A percentile compares a stretch with the other conserved stretches of the same genome.
These are phyloP conservation scores for Rotaria sp. DNA, from an alignment of 2,888 invertebrate species.

Conservation along the genomic window DNA sequence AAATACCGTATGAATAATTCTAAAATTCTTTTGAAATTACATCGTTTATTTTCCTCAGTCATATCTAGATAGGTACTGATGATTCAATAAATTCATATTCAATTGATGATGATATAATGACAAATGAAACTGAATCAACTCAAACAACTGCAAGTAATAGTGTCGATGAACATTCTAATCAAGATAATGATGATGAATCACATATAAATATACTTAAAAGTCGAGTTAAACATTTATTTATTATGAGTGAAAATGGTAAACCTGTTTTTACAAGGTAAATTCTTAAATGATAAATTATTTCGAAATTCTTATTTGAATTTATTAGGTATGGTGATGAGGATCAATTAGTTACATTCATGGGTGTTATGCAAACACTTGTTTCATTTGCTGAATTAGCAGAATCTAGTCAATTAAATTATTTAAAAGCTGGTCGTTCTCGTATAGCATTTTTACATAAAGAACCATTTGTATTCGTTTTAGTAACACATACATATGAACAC, in stretches of 20 bases:
- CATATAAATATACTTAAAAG: background rate
- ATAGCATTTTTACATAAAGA: conserved; percentile 83
- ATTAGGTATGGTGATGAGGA: conserved; percentile 81
- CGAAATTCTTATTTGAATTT: conserved; percentile 41
- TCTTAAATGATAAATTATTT: background rate
- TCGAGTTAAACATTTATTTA: conserved; percentile 75
- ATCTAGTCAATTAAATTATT: conserved; percentile 72
- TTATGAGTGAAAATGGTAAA: conserved; percentile 88
- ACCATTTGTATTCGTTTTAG: conserved; percentile 69
- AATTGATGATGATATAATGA: background rate
- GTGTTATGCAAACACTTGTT: conserved; percentile 79
- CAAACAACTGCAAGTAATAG: background rate
- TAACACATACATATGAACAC: conserved; percentile 68
- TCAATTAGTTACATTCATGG: conserved; percentile 84
- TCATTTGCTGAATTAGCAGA: conserved; percentile 76
- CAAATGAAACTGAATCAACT: background rate
- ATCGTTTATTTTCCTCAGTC: background rate
- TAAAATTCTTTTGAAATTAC: background rate
- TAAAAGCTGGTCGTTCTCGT: conserved; percentile 69
- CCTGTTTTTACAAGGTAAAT: conserved; percentile 82
- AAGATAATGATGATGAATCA: background rate
- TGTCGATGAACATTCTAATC: background rate
- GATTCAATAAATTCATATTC: background rate
- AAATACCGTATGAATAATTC: background rate
- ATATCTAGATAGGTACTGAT: background rate